Evolutionary conservation across 2,113 vertebrate genomes (phyloP).

Genomic region (Onychostoma macrolepis): DNA sequence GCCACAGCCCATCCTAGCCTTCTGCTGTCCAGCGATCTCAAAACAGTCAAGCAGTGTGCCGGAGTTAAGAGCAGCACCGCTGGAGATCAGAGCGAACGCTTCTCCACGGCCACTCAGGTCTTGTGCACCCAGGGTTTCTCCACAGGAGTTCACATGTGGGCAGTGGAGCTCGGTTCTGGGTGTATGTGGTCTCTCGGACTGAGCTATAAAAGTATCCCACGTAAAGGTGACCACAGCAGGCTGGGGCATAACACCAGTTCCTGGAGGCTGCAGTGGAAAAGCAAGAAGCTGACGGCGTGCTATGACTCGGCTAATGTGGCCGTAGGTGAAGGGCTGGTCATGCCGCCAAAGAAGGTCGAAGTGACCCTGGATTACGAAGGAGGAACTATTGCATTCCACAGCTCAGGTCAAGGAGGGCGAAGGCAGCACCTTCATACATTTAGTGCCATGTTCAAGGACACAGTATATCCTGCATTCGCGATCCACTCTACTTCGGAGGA

Average conservation of each 20-base stretch:
- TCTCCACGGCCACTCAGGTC: slow-evolving; percentile 64
- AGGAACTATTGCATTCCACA: slow-evolving; percentile 69
- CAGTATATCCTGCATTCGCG: slow-evolving; percentile 72
- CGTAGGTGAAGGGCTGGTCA: slow-evolving; percentile 38
- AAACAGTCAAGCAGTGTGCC: slow-evolving; percentile 65
- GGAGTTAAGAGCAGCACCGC: slow-evolving; percentile 46
- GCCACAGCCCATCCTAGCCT: slow-evolving; percentile 64
- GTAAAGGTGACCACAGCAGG: slow-evolving; percentile 72
- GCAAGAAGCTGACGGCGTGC: slow-evolving; percentile 70
- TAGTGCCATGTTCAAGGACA: slow-evolving; percentile 66
- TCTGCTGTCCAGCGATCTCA: slow-evolving; percentile 68
- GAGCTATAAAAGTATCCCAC: slow-evolving; percentile 69
- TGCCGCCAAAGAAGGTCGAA: slow-evolving; percentile 62
- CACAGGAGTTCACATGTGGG: slow-evolving; percentile 68
- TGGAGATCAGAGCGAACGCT: slow-evolving; percentile 67
- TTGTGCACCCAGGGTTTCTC: slow-evolving; percentile 72
- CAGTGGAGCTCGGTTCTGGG: slow-evolving; percentile 67
- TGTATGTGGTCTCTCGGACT: slow-evolving; percentile 72
- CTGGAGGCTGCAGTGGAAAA: slow-evolving; percentile 77
- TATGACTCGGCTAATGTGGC: slow-evolving; percentile 63
- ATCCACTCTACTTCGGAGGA: slow-evolving; percentile 72
- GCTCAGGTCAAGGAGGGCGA: slow-evolving; percentile 49
- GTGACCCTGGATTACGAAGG: slow-evolving; percentile 68
- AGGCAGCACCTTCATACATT: slow-evolving; percentile 74
- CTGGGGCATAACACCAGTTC: slow-evolving; percentile 72